phyloP scores from a whole-genome alignment of 2,888 invertebrate species.

The Nesidiocoris tenuis region DNA sequence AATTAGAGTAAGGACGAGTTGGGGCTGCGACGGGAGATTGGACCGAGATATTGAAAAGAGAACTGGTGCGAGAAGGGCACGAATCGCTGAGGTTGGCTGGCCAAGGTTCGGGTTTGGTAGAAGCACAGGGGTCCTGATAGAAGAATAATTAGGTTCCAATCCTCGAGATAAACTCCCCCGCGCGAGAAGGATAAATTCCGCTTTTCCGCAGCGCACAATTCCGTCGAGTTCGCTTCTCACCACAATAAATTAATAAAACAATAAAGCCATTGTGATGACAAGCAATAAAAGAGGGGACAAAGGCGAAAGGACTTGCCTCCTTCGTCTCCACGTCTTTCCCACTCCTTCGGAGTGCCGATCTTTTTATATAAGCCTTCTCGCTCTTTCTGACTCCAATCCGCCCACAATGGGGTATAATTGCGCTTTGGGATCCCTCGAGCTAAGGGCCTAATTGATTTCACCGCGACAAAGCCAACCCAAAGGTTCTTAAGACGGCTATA shows the following conservation, averaged over 20 bases:
- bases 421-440: constrained; percentile 16
- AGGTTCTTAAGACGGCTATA: constrained; percentile 29
- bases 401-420: constrained; percentile 37
- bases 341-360: too few species aligned
- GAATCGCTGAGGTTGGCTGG: too few species aligned
- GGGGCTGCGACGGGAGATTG: neutral
- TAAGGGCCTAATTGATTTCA: constrained; percentile 31
- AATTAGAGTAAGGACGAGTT: neutral
- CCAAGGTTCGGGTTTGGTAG: neutral
- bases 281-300: constrained; percentile 37
- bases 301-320: constrained; percentile 5
- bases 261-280: constrained; percentile 42
- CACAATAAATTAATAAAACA: constrained; percentile 41
- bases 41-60: neutral
- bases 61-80: too few species aligned
- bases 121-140: neutral
- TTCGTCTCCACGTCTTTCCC: neutral
- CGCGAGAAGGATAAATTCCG: constrained; percentile 21
- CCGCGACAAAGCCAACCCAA: constrained; percentile 35
- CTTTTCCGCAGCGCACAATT: neutral
- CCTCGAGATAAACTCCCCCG: constrained; percentile 26
- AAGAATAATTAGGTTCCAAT: constrained; percentile 38
- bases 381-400: constrained; percentile 1
- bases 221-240: neutral
- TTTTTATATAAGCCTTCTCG: neutral